Evolutionary conservation across 2,888 invertebrate species (phyloP).

Genomic region (Gymnoscelis rufifasciata): DNA sequence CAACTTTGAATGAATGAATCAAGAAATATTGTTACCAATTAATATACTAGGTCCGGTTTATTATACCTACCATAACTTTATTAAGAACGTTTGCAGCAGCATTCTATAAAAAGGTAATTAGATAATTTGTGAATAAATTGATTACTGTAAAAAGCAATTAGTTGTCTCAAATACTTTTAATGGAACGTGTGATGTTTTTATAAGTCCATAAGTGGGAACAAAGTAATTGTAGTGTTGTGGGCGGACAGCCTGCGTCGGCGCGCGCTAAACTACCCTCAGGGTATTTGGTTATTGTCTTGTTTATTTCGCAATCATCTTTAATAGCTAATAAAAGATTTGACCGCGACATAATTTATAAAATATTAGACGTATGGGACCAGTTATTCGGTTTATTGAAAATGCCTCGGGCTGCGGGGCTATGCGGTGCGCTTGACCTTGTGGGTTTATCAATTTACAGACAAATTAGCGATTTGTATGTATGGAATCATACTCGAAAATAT

Average conservation of each 20-base stretch:
- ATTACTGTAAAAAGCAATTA: conserved; percentile 6
- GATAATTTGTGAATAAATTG: background rate
- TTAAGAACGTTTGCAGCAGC: background rate
- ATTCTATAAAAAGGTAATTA: conserved; percentile 3
- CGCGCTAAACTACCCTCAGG: conserved; percentile 28
- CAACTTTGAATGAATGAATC: background rate
- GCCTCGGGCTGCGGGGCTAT: conserved; percentile 16
- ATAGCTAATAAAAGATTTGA: conserved; percentile 28
- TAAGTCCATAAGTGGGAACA: conserved; percentile 34
- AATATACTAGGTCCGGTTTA: background rate
- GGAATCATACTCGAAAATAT: background rate
- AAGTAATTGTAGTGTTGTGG: conserved; percentile 38
- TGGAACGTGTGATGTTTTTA: conserved; percentile 28
- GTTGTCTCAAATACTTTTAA: conserved; percentile 13
- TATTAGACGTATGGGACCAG: conserved; percentile 24
- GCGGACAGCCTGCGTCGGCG: conserved; percentile 33
- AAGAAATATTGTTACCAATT: background rate
- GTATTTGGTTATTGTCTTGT: conserved; percentile 30
- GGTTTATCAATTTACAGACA: background rate
- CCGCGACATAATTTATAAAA: conserved; percentile 29
- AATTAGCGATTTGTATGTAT: background rate
- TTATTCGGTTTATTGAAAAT: conserved; percentile 24
- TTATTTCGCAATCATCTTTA: conserved; percentile 31
- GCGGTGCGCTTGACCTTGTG: background rate
- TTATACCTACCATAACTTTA: background rate